A percentile compares a stretch with the other conserved stretches of the same genome.
Evolutionary conservation across 2,797 vertebrate genomes (phyloP).

Genomic region (Podarcis siculus): DNA sequence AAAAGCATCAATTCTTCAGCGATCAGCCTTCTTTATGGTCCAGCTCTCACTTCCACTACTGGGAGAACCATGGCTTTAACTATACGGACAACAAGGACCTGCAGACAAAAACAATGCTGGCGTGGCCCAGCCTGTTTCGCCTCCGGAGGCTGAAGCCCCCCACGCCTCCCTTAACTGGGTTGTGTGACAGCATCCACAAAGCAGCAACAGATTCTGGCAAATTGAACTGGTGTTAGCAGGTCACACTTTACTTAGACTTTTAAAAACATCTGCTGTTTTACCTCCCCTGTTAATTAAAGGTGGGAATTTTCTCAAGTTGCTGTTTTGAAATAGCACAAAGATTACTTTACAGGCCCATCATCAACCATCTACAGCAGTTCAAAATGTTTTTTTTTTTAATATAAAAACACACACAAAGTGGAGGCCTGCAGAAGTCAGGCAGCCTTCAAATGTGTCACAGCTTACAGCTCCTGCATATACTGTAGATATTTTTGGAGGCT

Average conservation of each 20-base stretch:
- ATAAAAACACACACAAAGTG: neutral
- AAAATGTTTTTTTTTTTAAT: too few relatives aligned
- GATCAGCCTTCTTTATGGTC: too few relatives aligned
- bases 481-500: neutral
- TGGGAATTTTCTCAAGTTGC: neutral
- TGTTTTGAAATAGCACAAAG: constrained; percentile 28
- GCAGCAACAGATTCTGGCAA: neutral
- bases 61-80: too few relatives aligned
- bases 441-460: too few relatives aligned
- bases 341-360: neutral
- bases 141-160: too few relatives aligned
- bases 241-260: constrained; percentile 32
- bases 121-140: too few relatives aligned
- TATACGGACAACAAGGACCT: neutral
- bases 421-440: neutral
- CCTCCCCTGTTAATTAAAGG: constrained; percentile 50
- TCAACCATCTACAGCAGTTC: neutral
- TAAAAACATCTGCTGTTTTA: constrained; percentile 30
- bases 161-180: too few relatives aligned
- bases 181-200: too few relatives aligned
- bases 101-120: constrained; percentile 1
- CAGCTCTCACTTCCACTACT: too few relatives aligned
- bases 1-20: too few relatives aligned
- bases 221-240: constrained; percentile 22
- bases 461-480: neutral